Evolutionary conservation across 1,140 invertebrate species (phyloP).

Genomic region (Zophobas morio): DNA sequence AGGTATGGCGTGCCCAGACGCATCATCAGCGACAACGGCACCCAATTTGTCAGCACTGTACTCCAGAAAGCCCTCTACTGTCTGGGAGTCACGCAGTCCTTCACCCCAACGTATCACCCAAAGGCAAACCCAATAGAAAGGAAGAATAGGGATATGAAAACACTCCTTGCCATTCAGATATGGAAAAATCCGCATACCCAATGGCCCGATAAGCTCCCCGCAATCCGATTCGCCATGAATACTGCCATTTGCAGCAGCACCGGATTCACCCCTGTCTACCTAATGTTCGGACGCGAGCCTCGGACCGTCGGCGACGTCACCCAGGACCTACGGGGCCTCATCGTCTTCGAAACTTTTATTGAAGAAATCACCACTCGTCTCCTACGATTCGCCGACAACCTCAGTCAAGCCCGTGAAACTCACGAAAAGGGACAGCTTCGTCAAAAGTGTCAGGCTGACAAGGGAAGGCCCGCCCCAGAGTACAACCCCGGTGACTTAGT

Average conservation of each 20-base stretch:
- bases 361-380: no score
- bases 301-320: constrained; percentile 51
- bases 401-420: no score
- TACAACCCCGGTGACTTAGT: no score
- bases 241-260: constrained; percentile 61
- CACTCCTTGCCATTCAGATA: constrained; percentile 36
- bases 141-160: constrained; percentile 7
- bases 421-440: no score
- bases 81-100: neutral
- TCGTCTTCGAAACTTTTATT: no score
- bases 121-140: neutral
- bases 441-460: no score
- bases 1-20: constrained; percentile 51
- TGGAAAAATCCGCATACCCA: constrained; percentile 59
- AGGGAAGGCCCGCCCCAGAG: no score
- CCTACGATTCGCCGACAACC: no score
- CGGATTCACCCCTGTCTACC: constrained; percentile 62
- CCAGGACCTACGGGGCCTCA: constrained; percentile 39
- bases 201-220: constrained; percentile 62
- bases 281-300: constrained; percentile 64
- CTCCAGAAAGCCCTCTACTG: constrained; percentile 62
- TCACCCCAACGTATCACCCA: neutral
- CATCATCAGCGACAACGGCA: constrained; percentile 57
- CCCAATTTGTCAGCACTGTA: constrained; percentile 56
- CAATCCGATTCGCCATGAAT: constrained; percentile 63